Evolutionary conservation across 2,113 vertebrate genomes (phyloP), one percentile per base, ranked within the genome.

Genomic region (Ginglymostoma cirratum): DNA sequence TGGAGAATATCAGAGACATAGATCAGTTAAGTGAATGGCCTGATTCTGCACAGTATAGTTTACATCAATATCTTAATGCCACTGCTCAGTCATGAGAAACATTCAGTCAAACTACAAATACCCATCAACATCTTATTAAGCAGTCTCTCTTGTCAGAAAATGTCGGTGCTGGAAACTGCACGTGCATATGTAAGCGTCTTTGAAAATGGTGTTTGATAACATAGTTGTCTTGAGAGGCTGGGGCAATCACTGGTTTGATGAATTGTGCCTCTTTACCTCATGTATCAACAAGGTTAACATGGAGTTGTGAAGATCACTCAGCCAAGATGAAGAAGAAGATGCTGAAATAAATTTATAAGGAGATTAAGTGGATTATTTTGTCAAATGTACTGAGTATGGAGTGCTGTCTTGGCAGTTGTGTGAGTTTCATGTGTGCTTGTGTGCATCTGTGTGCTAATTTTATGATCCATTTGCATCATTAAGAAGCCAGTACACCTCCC

Each of bases 311-410:
- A 67, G 21, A 15, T 19, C 89, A 23, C 30, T 65, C 87, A 1
- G 87, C 27, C 61, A 66, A 93, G 89, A 34, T 93, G 61, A 93
- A 93, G 89, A 93, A 93, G 89, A 21, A 38, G 61, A 93, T 93
- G n/a, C 89, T 66, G 89, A 93, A 93, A 38, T 34, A n/a, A 93
- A 93, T 66, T 93, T 38, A 93, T 38, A 93, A 93, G 34, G 30
- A 34, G 34, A 66, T 93, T 93, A 55, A 90, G 52, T 14, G 30
- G 89, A 93, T 93, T 66, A 93, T 93, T 21, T 93, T 38, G 61
- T 93, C 34, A 93, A n/a, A 66, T 66, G 61, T 2, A 93, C 34
- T 34, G 8, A 67, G 17, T 93, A 21, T 66, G 27, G 61, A 90
- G 19, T 30, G 27, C 30, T 17, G 2, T n/a, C 52, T 61, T 12